phyloP scores from a whole-genome alignment of 2,797 vertebrate species.

The Merluccius polli region DNA sequence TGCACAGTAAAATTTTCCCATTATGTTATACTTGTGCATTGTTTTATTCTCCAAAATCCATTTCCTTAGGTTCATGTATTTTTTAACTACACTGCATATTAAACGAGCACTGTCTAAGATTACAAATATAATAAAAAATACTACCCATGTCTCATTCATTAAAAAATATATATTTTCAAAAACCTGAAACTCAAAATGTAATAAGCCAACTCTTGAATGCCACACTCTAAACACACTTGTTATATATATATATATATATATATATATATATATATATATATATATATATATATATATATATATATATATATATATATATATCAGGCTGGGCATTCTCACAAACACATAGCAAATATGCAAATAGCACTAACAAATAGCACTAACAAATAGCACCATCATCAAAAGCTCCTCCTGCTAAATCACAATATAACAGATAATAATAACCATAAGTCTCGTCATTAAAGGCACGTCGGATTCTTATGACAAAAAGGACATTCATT shows the following conservation, averaged over 20 bases:
- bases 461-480: conserved; percentile 1
- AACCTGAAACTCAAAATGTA: neutral
- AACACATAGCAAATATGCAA: too few species aligned
- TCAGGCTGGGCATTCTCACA: too few species aligned
- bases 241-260: too few species aligned
- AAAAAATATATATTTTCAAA: neutral
- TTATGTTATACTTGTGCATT: neutral
- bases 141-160: neutral
- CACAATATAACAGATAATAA: neutral
- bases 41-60: neutral
- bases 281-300: too few species aligned
- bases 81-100: neutral
- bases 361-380: neutral
- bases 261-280: too few species aligned
- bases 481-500: neutral
- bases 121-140: neutral
- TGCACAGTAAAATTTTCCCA: neutral
- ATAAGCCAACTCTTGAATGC: neutral
- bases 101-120: neutral
- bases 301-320: too few species aligned
- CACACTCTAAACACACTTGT: neutral
- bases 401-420: neutral
- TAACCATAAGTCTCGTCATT: neutral
- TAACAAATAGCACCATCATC: neutral
- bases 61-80: neutral